Conservation (phyloP, 2,797 vertebrate genomes). For the Sebastes ruberrimus region DNA sequence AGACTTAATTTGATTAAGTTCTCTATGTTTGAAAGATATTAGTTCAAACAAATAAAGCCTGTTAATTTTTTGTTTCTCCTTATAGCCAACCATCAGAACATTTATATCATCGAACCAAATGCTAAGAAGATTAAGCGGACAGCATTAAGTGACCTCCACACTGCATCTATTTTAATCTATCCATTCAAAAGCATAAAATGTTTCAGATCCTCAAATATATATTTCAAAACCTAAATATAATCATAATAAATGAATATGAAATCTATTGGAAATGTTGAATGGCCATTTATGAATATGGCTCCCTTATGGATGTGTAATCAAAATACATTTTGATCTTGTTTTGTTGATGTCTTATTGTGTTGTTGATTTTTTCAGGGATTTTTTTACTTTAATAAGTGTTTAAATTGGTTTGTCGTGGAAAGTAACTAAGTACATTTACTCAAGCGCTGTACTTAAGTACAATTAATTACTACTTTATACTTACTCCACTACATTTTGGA, state of each 20-base stretch:
- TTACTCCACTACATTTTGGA: not conserved
- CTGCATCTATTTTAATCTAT: not conserved
- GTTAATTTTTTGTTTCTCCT: not conserved
- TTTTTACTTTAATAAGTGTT: not conserved
- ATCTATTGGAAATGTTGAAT: not conserved
- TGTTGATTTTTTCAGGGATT: no score
- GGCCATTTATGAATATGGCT: not conserved
- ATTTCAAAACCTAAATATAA: not conserved
- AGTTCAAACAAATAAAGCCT: not conserved
- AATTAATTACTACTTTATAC: not conserved
- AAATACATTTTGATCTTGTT: not conserved
- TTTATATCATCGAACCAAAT: not conserved
- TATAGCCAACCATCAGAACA: not conserved
- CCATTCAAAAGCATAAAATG: not conserved
- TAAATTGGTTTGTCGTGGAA: not conserved
- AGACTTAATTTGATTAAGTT: not conserved
- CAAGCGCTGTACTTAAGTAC: not conserved
- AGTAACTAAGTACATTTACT: not conserved
- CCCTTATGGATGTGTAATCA: not conserved
- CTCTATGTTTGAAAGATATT: not conserved
- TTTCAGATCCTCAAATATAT: not conserved
- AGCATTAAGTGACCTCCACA: not conserved
- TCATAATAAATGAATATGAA: not conserved
- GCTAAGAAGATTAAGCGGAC: not conserved
- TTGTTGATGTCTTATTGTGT: not conserved